Conservation (phyloP, 2,888 invertebrate species). For the Embidobia sp. region DNA sequence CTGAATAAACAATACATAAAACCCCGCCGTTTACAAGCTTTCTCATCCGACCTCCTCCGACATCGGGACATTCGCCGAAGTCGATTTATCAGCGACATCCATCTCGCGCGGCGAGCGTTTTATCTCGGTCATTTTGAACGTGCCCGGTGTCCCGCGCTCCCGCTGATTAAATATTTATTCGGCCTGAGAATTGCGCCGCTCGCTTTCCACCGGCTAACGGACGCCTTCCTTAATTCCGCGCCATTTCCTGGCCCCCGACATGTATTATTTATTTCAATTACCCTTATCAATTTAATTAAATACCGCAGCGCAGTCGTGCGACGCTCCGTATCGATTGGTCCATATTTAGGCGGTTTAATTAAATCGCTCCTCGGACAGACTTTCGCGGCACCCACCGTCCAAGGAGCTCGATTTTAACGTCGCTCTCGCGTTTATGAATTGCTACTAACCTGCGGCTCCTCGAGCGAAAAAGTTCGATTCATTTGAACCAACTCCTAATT, state of each 20-base stretch:
- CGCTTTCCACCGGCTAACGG: conserved; percentile 14
- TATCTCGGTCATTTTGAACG: conserved; percentile 21
- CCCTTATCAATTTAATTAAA: conserved; percentile 22
- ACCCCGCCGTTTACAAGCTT: conserved; percentile 32
- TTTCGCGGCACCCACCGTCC: background rate
- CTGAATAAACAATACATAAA: conserved; percentile 38
- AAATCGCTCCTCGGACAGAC: too few species aligned
- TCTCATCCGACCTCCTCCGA: too few species aligned
- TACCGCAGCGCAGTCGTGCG: background rate
- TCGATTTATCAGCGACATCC: conserved; percentile 40
- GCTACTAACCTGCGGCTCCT: too few species aligned
- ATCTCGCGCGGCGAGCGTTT: conserved; percentile 27
- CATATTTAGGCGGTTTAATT: conserved; percentile 24
- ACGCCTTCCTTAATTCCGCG: background rate
- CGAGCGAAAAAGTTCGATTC: too few species aligned
- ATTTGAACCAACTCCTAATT: too few species aligned
- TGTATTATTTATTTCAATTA: conserved; percentile 32
- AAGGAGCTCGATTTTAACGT: background rate
- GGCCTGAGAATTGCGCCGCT: conserved; percentile 19
- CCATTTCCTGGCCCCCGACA: background rate
- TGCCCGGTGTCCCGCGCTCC: conserved; percentile 11
- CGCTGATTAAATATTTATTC: conserved; percentile 46
- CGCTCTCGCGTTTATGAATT: too few species aligned
- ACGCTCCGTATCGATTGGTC: conserved; percentile 1
- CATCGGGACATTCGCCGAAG: conserved; percentile 17